Conservation (phyloP, 2,888 invertebrate species). For the Pecten maximus region DNA sequence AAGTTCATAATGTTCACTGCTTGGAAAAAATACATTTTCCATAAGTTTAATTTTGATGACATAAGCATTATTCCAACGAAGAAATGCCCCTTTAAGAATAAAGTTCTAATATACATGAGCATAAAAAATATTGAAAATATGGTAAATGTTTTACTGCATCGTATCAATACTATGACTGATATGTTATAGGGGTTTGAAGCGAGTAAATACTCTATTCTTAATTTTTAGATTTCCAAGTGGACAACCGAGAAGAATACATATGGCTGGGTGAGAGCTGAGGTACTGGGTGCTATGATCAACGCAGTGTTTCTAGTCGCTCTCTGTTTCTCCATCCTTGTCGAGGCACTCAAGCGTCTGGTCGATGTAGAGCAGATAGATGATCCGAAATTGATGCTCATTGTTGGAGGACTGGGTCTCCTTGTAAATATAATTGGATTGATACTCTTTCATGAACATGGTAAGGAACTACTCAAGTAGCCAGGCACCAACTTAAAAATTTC, state of each 20-base stretch:
- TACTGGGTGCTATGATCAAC: constrained; percentile 97
- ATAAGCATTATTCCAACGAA: too few relatives aligned
- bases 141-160: too few relatives aligned
- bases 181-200: not conserved
- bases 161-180: too few relatives aligned
- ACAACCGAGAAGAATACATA: constrained; percentile 95
- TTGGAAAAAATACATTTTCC: too few relatives aligned
- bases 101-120: too few relatives aligned
- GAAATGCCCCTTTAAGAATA: too few relatives aligned
- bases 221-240: constrained; percentile 81
- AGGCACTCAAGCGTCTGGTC: constrained; percentile 92
- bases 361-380: constrained; percentile 85
- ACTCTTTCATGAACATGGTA: constrained; percentile 91
- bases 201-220: not conserved
- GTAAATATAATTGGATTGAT: constrained; percentile 96
- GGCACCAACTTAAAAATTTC: too few relatives aligned
- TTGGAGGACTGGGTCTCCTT: constrained; percentile 94
- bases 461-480: too few relatives aligned
- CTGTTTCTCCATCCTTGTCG: constrained; percentile 98
- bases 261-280: constrained; percentile 99
- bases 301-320: constrained; percentile 98
- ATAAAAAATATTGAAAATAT: too few relatives aligned
- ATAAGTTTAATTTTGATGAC: too few relatives aligned
- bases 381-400: constrained; percentile 91
- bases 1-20: too few relatives aligned